Base-by-base conservation (phyloP, 2,113 vertebrate genomes). In the Oplegnathus fasciatus region DNA sequence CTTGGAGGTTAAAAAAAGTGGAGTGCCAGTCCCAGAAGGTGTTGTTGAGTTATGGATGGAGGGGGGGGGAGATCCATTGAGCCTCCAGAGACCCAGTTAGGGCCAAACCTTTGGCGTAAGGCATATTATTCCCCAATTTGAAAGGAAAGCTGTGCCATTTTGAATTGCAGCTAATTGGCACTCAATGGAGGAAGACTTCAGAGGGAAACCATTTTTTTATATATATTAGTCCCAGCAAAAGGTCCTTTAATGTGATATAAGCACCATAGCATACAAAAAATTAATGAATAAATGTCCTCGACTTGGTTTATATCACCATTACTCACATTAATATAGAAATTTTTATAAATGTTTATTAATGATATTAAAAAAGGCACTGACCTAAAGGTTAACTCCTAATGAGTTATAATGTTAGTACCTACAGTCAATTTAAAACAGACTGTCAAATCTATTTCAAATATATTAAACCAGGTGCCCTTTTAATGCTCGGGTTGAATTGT, bases 21-120 rank as follows among this genome's bases (percentile, higher is more conserved):
- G 91, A 94, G 93, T 95, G 95, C 55, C 88, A 90, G 94, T 98
- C 98, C 96, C 97, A 92, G 91, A 96, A 96, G 97, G 95, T 96
- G 95, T 94, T 90, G 85, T 91, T 89, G 92, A 93, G 95, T 94
- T 95, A 94, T 95, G 89, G 93, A 93, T 91, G 88, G 88, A 83
- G 64, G 66, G 76, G 76, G 78, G 85, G 42, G 78, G 32, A 24
- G 85, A 85, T 91, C 83, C 75, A 50, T 9, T 62, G 75, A 79
- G 85, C 85, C 94, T 90, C 95, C 65, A 44, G 92, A 89, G 95
- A 94, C 86, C 80, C 88, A 91, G 95, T 93, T 94, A 93, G 88
- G 92, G 82, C 87, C 86, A 90, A 87, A 91, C 92, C 93, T 91
- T 93, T 91, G 86, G 89, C 80, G 15, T 75, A 89, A 89, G 82